Base-by-base conservation (phyloP, 2,797 vertebrate species). In the Chelidonichthys spinosus region DNA sequence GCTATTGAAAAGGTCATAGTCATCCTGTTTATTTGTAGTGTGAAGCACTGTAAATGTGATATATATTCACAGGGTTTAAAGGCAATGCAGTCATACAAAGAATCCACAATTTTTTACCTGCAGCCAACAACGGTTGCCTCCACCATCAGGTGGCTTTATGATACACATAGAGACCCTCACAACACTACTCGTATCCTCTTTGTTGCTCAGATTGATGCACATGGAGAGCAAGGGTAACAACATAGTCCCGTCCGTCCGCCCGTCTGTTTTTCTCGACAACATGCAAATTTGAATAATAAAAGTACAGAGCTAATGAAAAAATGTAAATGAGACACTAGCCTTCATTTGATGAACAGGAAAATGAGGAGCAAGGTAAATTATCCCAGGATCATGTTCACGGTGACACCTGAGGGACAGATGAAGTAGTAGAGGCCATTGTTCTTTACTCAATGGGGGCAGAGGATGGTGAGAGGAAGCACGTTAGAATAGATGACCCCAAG, bases 241-340 rank as follows among this genome's bases (percentile, higher is more conserved):
- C 68, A 61, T 69, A 56, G 35, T 11, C 55, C 55, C 61, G 43
- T 71, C 72, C 46, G 18, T 49, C 52, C 14, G 13, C 37, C 44
- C 63, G 47, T 77, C 62, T 25, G 2, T 66, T 76, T 74, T 84
- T 77, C 59, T 47, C 11, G 63, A 86, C 88, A 87, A 88, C 79
- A 79, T 79, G 47, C 61, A 11, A 78, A 93, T 94, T 92, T 92
- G 79, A 94, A 95, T 94, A 69, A 94, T 93, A 92, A 93, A 94
- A 92, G 91, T 94, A 82, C 2, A 2, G 46, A 77, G 74, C 85
- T 93, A 92, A 94, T 94, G 92, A 94, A 90, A 93, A 95, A 90
- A 93, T 94, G 92, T 90, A 92, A 93, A 95, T 92, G 76, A 89
- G 87, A 68, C 74, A 76, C 62, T 64, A 78, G 78, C 73, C 63